Percentiles rank a stretch among this genome's conserved stretches.
Evolutionary conservation across 37 sponge, comb jelly and placozoan genomes (phyloP).

Genomic region (Oopsacas minuta): DNA sequence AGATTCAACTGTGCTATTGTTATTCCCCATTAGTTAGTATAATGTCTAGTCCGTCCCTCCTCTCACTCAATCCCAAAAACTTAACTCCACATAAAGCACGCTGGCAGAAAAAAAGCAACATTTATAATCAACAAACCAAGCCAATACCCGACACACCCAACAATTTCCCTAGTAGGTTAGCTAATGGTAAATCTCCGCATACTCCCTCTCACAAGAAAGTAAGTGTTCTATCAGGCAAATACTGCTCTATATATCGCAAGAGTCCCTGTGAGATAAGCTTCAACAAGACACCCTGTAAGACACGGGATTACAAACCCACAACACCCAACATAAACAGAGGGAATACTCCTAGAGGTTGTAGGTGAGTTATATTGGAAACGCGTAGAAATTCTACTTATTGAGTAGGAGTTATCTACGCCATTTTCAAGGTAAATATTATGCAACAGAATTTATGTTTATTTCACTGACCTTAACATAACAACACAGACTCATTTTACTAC

Average conservation of each 20-base stretch:
- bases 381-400: too few species aligned
- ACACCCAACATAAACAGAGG: neutral
- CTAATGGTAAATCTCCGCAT: neutral
- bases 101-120: constrained; percentile 16
- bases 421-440: too few species aligned
- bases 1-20: too few species aligned
- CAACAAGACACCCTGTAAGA: neutral
- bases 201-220: neutral
- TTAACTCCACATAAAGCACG: neutral
- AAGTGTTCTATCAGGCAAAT: neutral
- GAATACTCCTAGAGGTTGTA: neutral
- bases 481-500: too few species aligned
- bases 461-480: too few species aligned
- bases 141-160: neutral
- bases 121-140: neutral
- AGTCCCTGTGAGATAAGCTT: neutral
- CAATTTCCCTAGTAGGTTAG: neutral
- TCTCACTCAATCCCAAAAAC: neutral
- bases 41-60: neutral
- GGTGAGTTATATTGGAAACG: neutral
- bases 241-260: neutral
- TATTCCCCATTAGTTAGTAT: too few species aligned
- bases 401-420: too few species aligned
- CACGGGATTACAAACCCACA: neutral
- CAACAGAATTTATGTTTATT: too few species aligned